A percentile compares a stretch with the other conserved stretches of the same genome.
phyloP scores from a whole-genome alignment of 2,888 invertebrate genomes.

The Gnatocerus cornutus region DNA sequence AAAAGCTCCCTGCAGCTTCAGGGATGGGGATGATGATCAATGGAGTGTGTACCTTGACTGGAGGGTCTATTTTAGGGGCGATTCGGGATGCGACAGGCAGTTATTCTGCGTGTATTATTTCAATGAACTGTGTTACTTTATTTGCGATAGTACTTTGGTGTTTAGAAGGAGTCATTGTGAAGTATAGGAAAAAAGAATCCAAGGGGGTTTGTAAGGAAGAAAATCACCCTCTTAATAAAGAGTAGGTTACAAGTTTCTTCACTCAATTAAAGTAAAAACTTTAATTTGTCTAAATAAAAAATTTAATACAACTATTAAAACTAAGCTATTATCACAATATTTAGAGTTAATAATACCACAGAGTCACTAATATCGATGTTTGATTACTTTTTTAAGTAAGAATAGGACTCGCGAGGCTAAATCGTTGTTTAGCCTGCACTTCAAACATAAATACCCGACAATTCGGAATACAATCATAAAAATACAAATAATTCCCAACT shows the following conservation, averaged over 20 bases:
- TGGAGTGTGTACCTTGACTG: slow-evolving; percentile 75
- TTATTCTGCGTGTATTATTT: slow-evolving; percentile 75
- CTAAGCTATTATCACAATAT: slow-evolving; percentile 21
- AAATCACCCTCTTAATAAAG: neutral
- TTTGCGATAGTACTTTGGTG: slow-evolving; percentile 76
- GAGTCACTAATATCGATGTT: slow-evolving; percentile 69
- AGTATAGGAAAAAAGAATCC: neutral
- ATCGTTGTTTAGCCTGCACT: slow-evolving; percentile 74
- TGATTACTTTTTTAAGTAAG: slow-evolving; percentile 74
- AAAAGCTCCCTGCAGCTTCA: slow-evolving; percentile 78
- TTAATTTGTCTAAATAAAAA: neutral
- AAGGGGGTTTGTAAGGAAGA: neutral
- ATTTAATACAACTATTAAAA: neutral
- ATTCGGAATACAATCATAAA: slow-evolving; percentile 75
- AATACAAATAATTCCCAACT: slow-evolving; percentile 74
- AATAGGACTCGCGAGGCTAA: slow-evolving; percentile 74
- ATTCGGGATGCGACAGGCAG: slow-evolving; percentile 77
- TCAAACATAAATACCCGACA: slow-evolving; percentile 75
- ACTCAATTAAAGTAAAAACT: no score
- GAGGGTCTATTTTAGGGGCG: slow-evolving; percentile 75
- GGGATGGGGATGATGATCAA: slow-evolving; percentile 82
- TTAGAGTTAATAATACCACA: slow-evolving; percentile 14
- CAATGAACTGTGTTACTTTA: slow-evolving; percentile 77
- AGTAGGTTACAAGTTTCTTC: neutral
- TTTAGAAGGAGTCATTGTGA: slow-evolving; percentile 65